Conservation (phyloP, 2,888 invertebrate species). For the Clistopyga incitator region DNA sequence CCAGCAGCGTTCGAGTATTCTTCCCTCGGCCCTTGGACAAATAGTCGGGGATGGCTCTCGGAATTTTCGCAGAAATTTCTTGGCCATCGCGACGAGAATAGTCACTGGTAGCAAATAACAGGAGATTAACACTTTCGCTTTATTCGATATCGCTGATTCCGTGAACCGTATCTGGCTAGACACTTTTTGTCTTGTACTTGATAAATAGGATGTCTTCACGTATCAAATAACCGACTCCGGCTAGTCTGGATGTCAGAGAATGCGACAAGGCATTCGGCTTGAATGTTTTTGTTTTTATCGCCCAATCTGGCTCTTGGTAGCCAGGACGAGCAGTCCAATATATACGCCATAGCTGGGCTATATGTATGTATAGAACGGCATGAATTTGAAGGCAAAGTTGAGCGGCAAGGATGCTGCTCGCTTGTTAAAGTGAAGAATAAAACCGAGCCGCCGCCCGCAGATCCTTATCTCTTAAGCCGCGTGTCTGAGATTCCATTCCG, state of each 20-base stretch:
- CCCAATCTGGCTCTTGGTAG: constrained; percentile 30
- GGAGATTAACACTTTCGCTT: constrained; percentile 25
- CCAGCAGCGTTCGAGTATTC: constrained; percentile 41
- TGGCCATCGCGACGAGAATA: not conserved
- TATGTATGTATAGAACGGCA: constrained; percentile 40
- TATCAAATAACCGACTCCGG: constrained; percentile 42
- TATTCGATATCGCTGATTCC: constrained; percentile 26
- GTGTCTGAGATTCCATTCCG: constrained; percentile 68
- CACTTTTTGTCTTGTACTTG: constrained; percentile 42
- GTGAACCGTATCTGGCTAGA: constrained; percentile 31
- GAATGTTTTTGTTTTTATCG: constrained; percentile 64
- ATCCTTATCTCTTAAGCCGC: constrained; percentile 68
- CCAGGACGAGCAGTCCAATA: not conserved
- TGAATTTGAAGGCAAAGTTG: constrained; percentile 53
- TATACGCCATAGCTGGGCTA: constrained; percentile 3
- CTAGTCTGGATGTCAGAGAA: constrained; percentile 60
- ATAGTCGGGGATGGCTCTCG: constrained; percentile 17
- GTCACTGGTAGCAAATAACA: constrained; percentile 10
- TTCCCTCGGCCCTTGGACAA: constrained; percentile 15
- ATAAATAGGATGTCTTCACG: constrained; percentile 55
- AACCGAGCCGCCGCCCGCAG: constrained; percentile 56
- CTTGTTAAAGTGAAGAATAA: constrained; percentile 57
- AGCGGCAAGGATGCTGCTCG: constrained; percentile 50
- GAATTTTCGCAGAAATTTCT: constrained; percentile 16
- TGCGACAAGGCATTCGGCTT: constrained; percentile 58